Evolutionary conservation across 2,113 vertebrate species (phyloP).

Genomic region (Mesitornis unicolor): DNA sequence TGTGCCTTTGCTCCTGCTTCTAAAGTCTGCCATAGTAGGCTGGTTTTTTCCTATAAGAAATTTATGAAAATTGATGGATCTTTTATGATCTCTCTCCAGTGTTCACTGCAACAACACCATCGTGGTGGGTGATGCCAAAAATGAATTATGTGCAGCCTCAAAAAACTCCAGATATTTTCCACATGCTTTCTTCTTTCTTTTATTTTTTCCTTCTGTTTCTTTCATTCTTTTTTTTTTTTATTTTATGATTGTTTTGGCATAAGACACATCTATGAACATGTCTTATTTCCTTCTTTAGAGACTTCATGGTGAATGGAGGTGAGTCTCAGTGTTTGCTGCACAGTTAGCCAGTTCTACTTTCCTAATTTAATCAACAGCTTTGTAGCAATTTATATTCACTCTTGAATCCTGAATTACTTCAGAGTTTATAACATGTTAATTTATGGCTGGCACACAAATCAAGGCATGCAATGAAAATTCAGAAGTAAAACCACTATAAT

Average conservation of each 20-base stretch:
- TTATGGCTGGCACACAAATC: background rate
- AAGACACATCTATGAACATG: background rate
- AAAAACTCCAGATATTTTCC: background rate
- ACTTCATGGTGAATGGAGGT: background rate
- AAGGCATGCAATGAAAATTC: background rate
- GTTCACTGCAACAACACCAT: background rate
- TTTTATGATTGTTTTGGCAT: background rate
- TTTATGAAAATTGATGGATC: background rate
- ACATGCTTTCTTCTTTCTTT: background rate
- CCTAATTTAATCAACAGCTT: background rate
- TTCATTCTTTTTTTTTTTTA: no score
- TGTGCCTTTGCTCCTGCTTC: background rate
- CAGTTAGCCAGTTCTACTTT: background rate
- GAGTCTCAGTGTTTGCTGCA: background rate
- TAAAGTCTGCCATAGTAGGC: rapidly evolving
- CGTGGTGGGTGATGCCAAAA: background rate
- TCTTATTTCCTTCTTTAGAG: background rate
- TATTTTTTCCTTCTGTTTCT: no score
- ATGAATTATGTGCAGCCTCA: background rate
- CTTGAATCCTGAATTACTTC: background rate
- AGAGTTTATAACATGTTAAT: background rate
- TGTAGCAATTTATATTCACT: background rate
- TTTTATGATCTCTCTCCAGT: background rate
- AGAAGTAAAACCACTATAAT: background rate
- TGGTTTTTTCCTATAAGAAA: background rate